phyloP scores from a whole-genome alignment of 2,888 invertebrate genomes.

The Erebia palarica region DNA sequence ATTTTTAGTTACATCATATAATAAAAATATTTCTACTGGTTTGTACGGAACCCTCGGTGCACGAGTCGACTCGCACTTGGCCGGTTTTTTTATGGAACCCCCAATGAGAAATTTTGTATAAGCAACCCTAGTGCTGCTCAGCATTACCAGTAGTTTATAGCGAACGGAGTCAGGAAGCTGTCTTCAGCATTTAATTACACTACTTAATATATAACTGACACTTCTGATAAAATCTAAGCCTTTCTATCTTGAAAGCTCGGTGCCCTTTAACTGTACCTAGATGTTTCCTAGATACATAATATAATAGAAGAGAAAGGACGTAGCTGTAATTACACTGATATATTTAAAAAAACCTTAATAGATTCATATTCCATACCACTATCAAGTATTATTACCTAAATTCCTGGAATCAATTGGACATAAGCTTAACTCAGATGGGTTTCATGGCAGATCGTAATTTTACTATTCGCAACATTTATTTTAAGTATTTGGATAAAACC shows the following conservation, averaged over 20 bases:
- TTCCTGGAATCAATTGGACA: too few species aligned
- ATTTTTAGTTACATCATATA: too few species aligned
- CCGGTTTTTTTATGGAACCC: background rate
- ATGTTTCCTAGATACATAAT: background rate
- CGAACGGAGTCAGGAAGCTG: constrained; percentile 19
- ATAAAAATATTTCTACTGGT: too few species aligned
- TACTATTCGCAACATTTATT: too few species aligned
- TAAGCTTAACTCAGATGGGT: too few species aligned
- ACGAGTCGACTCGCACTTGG: too few species aligned
- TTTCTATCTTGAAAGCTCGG: constrained; percentile 22
- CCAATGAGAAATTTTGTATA: background rate
- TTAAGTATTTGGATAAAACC: too few species aligned
- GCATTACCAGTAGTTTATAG: constrained; percentile 16
- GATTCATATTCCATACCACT: too few species aligned
- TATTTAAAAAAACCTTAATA: too few species aligned
- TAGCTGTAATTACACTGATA: constrained; percentile 2
- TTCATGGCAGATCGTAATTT: too few species aligned
- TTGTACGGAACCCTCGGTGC: too few species aligned
- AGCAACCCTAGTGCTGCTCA: constrained; percentile 3
- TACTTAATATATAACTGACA: constrained; percentile 26
- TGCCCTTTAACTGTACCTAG: constrained; percentile 21
- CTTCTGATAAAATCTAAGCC: constrained; percentile 24
- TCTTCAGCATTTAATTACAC: constrained; percentile 26
- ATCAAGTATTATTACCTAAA: too few species aligned
- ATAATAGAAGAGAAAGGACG: constrained; percentile 13